Conservation (phyloP, 2,888 invertebrate species). For the Sialis lutaria region DNA sequence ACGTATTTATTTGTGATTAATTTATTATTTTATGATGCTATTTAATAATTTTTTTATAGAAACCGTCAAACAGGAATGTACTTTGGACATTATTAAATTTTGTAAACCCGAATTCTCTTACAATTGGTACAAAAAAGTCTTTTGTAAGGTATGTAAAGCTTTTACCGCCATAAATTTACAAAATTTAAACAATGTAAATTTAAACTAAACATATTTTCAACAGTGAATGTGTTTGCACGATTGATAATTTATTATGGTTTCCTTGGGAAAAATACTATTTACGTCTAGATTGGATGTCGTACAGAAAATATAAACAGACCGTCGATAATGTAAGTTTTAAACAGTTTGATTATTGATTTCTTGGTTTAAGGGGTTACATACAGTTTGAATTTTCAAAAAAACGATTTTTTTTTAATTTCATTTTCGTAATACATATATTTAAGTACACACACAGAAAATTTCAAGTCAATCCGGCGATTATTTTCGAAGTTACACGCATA, state of each 20-base stretch:
- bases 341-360: too few species aligned
- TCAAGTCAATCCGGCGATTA: too few species aligned
- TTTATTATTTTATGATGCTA: background rate
- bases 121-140: background rate
- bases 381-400: too few species aligned
- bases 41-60: background rate
- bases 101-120: background rate
- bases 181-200: background rate
- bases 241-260: background rate
- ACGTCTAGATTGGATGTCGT: background rate
- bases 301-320: background rate
- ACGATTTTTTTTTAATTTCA: too few species aligned
- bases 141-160: background rate
- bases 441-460: too few species aligned
- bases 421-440: too few species aligned
- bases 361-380: too few species aligned
- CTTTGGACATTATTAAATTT: background rate
- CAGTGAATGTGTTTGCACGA: background rate
- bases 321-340: background rate
- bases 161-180: background rate
- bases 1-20: background rate
- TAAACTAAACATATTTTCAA: background rate
- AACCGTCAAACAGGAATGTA: background rate
- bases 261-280: slow-evolving; percentile 1
- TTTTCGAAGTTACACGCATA: too few species aligned